These are phyloP conservation scores for Brachionus rubens DNA, from an alignment of 1,140 invertebrate genomes.

Conservation along the genomic window DNA sequence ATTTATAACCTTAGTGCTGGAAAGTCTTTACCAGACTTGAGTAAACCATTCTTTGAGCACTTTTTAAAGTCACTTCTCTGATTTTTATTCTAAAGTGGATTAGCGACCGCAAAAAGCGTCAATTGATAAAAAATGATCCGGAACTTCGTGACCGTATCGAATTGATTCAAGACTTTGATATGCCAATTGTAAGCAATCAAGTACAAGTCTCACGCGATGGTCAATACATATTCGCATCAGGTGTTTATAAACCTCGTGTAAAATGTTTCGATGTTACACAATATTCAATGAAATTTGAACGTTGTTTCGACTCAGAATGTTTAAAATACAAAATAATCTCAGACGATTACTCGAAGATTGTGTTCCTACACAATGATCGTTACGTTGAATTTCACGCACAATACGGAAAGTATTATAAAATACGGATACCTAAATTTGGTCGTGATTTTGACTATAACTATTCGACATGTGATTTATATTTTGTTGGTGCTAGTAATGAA, in stretches of 20 bases:
- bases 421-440: slow-evolving; percentile 90
- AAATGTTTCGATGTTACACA: slow-evolving; percentile 94
- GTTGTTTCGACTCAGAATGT: slow-evolving; percentile 91
- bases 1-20: slow-evolving; percentile 95
- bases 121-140: slow-evolving; percentile 81
- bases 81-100: slow-evolving; percentile 74
- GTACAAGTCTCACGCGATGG: slow-evolving; percentile 84
- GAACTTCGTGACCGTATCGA: slow-evolving; percentile 67
- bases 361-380: slow-evolving; percentile 68
- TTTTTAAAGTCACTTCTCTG: background rate
- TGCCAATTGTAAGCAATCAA: slow-evolving; percentile 85
- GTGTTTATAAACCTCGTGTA: slow-evolving; percentile 91
- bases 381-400: slow-evolving; percentile 92
- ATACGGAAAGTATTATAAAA: slow-evolving; percentile 81
- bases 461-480: slow-evolving; percentile 82
- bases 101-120: slow-evolving; percentile 78
- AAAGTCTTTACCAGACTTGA: slow-evolving; percentile 91
- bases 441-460: slow-evolving; percentile 87
- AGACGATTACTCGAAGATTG: slow-evolving; percentile 64
- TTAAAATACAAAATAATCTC: slow-evolving; percentile 66
- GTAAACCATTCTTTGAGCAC: slow-evolving; percentile 54
- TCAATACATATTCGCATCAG: slow-evolving; percentile 82
- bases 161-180: slow-evolving; percentile 97
- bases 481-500: slow-evolving; percentile 82
- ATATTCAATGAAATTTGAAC: slow-evolving; percentile 94